These are phyloP conservation scores for Macrotis lagotis DNA, from an alignment of 2,113 vertebrate species.

Conservation along the genomic window DNA sequence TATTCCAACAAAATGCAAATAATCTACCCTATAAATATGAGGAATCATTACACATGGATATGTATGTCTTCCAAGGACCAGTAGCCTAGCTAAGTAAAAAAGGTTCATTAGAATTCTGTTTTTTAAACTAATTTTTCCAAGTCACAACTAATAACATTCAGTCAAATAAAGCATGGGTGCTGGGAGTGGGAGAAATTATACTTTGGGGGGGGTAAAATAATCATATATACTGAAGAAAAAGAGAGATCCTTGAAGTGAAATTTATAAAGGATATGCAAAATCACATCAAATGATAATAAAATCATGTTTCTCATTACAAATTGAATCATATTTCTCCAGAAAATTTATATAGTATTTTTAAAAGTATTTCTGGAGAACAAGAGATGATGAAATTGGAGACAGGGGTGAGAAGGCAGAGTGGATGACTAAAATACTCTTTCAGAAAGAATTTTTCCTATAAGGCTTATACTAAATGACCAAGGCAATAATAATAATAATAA, in stretches of 20 bases:
- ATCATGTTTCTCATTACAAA: not conserved
- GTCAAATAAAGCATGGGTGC: not conserved
- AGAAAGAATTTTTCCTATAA: not conserved
- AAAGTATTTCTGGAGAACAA: not conserved
- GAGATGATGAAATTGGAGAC: not conserved
- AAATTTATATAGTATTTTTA: not conserved
- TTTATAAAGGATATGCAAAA: not conserved
- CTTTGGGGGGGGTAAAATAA: slow-evolving; percentile 36
- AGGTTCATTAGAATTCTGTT: not conserved
- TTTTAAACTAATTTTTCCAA: not conserved
- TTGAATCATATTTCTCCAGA: not conserved
- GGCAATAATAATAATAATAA: not conserved
- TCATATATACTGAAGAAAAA: not conserved
- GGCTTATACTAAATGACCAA: not conserved
- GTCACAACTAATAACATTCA: not conserved
- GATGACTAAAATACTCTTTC: not conserved
- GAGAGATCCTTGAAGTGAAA: not conserved
- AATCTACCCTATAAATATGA: not conserved
- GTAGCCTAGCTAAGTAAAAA: not conserved
- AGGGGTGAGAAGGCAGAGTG: not conserved
- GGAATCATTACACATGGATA: not conserved
- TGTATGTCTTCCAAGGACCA: not conserved
- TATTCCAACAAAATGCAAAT: not conserved
- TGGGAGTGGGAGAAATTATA: not conserved
- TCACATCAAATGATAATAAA: not conserved